A percentile compares a stretch with the other conserved stretches of the same genome.
These are phyloP conservation scores for Menidia menidia DNA, from an alignment of 2,797 vertebrate genomes.

Conservation along the genomic window DNA sequence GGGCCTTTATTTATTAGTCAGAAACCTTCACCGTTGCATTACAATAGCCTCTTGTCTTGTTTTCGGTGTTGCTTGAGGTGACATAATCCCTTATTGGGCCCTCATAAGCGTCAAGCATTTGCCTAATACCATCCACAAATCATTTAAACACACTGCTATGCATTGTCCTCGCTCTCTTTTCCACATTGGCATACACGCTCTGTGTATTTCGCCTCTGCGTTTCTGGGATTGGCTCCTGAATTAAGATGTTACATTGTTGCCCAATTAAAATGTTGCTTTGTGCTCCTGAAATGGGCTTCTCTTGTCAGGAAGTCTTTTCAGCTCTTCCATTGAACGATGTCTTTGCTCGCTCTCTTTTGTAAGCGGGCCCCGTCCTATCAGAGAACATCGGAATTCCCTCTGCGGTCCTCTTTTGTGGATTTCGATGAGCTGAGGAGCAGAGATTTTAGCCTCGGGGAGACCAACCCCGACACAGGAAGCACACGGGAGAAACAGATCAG, in stretches of 20 bases:
- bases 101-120: slow-evolving; percentile 61
- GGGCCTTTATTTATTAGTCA: slow-evolving; percentile 43
- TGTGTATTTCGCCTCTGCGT: slow-evolving; percentile 20
- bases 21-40: slow-evolving; percentile 38
- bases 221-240: slow-evolving; percentile 20
- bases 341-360: slow-evolving; percentile 24
- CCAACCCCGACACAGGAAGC: slow-evolving; percentile 36
- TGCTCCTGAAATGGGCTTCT: slow-evolving; percentile 2
- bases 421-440: slow-evolving; percentile 41
- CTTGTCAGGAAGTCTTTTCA: slow-evolving; percentile 6
- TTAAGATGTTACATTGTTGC: slow-evolving; percentile 34
- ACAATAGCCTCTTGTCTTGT: slow-evolving; percentile 55
- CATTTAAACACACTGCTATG: slow-evolving; percentile 63
- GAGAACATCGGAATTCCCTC: slow-evolving; percentile 32
- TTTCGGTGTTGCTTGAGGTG: slow-evolving; percentile 58
- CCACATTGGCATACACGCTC: slow-evolving; percentile 53
- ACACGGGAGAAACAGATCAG: slow-evolving; percentile 1
- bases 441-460: slow-evolving; percentile 37
- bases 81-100: slow-evolving; percentile 70
- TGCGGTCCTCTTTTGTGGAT: slow-evolving; percentile 26
- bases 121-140: slow-evolving; percentile 70
- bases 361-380: slow-evolving; percentile 30
- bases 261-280: slow-evolving; percentile 32
- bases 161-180: slow-evolving; percentile 44
- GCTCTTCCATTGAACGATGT: slow-evolving; percentile 12